Base-by-base conservation (phyloP, 2,888 invertebrate genomes). In the Troglohyphantes excavatus region DNA sequence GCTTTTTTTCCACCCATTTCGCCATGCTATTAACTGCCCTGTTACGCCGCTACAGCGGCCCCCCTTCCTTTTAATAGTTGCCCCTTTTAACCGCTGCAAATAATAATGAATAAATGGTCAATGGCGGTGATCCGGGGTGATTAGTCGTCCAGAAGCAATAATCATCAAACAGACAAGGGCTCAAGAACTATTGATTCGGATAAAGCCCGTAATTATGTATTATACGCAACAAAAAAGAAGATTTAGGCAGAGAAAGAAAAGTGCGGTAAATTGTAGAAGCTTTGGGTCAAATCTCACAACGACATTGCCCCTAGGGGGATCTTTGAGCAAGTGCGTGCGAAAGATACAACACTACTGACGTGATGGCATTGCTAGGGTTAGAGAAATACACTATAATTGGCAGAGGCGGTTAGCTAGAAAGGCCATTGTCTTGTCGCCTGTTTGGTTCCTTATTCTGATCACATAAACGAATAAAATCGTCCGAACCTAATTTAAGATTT, bases 141-240 rank as follows among this genome's bases (percentile, higher is more conserved):
- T 87, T 87, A 87, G 79, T 23, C 27, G 43, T 63, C 29, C 70
- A 87, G 67, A 29, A 81, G 87, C 73, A 87, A 81, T 87, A 81
- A 73, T 84, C 83, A 84, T 84, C 83, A 72, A 87, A 79, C 79
- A 85, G 79, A 72, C 79, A 81, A 73, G 73, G 59, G 23, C 87
- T 75, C 23, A 72, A 81, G 73, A 73, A 87, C 79, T 73, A 87
- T 87, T 81, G 73, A 87, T 87, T 79, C 65, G 73, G 67, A 87
- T 81, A 81, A 87, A 87, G 81, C 78, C 67, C n/a, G 73, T 87
- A 81, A 87, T 87, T 87, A 87, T 81, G 87, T 87, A 87, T 73
- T 87, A 87, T 87, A 72, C 70, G 72, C 79, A 65, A 65, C 79
- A 81, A 87, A 87, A 87, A 87, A 87, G 65, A 21, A n/a, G n/a